phyloP scores from a whole-genome alignment of 2,888 invertebrate genomes.

The Cantharis nigra region DNA sequence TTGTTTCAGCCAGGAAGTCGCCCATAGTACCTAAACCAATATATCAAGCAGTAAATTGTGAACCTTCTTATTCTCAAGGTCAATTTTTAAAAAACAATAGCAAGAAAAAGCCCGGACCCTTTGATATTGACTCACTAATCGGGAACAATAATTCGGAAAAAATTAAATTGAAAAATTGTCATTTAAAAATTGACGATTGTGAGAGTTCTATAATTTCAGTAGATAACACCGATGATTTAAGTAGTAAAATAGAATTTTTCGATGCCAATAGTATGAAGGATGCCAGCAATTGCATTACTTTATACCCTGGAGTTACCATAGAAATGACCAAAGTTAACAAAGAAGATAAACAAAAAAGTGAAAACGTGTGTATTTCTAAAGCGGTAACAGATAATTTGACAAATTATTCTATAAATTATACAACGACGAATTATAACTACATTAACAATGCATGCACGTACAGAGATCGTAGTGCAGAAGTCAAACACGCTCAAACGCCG shows the following conservation, averaged over 20 bases:
- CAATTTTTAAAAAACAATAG: constrained; percentile 31
- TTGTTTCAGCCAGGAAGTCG: constrained; percentile 68
- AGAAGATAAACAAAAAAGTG: constrained; percentile 8
- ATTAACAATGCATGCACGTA: constrained; percentile 17
- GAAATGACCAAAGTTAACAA: constrained; percentile 14
- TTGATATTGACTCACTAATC: constrained; percentile 21
- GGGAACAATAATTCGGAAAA: constrained; percentile 1
- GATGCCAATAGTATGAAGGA: not conserved
- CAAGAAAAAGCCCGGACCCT: constrained; percentile 28
- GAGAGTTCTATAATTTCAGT: not conserved
- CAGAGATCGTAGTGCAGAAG: constrained; percentile 41
- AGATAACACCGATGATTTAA: constrained; percentile 1
- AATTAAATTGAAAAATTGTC: not conserved
- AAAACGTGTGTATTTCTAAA: not conserved
- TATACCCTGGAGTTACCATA: constrained; percentile 21
- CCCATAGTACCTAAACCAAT: constrained; percentile 57
- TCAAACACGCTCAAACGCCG: constrained; percentile 51
- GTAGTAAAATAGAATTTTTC: not conserved
- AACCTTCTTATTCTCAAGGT: constrained; percentile 33
- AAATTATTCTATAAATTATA: not conserved
- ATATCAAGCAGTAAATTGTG: constrained; percentile 22
- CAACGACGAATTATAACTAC: not conserved
- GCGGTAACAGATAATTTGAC: not conserved
- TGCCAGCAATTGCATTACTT: constrained; percentile 4
- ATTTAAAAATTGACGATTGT: not conserved